Evolutionary conservation across 2,113 vertebrate species (phyloP), one percentile per base, ranked within the genome.

Genomic region (Myiagra hebetior): DNA sequence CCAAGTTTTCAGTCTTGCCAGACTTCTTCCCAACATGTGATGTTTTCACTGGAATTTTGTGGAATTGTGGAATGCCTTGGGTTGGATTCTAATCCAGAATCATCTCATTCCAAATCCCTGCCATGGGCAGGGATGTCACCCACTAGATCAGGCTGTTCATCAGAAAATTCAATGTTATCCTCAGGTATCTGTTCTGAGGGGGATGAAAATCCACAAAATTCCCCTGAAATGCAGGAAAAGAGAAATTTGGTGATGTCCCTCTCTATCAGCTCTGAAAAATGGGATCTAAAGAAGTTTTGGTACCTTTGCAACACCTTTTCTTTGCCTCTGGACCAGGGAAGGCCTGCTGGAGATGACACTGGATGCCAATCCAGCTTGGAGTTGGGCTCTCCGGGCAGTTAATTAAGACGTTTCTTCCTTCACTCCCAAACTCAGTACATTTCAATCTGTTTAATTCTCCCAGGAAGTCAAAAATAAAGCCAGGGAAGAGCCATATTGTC

Each of bases 361-460:
- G 22, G 44, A n/a, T 68, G 56, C 53, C 41, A 96, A 20, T 69
- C 41, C 82, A 83, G 57, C 11, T 15, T 60, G 33, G 62, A 89
- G 59, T 1, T 49, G 31, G 35, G 50, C 59, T 96, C 87, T 90
- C 64, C 0, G 75, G 95, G 87, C 93, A 87, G 23, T 74, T 95
- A 96, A 96, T 97, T 93, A 68, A 97, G 96, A 96, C 2, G 1
- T 95, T 95, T 68, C 56, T 94, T 39, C 73, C 56, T 92, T 85
- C 85, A 31, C 22, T 96, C 82, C 79, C 50, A 74, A 95, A 88
- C 79, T 87, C 67, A 1, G 35, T 13, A 86, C 60, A 19, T 96
- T 97, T 94, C 88, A 95, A 95, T 96, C 95, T 95, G 93, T 92
- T 91, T 93, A 95, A 96, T 97, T 95, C 95, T 97, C 95, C 21